A percentile compares a stretch with the other conserved stretches of the same genome.
Evolutionary conservation across 2,888 invertebrate species (phyloP).

Genomic region (Morpho deidamia): DNA sequence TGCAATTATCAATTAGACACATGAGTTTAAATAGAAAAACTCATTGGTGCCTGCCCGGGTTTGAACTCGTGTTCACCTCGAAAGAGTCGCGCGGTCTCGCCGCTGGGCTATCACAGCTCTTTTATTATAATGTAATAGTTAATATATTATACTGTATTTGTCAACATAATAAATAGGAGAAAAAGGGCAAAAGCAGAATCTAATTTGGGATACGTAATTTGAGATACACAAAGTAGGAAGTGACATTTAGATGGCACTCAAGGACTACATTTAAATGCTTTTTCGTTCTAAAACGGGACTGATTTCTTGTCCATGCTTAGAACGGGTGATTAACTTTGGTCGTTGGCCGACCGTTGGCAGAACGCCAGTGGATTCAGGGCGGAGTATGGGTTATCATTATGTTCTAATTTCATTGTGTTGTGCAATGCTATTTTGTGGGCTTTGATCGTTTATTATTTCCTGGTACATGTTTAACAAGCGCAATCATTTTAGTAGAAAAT

Average conservation of each 20-base stretch:
- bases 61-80: too few relatives aligned
- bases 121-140: too few relatives aligned
- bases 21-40: too few relatives aligned
- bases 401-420: conserved; percentile 17
- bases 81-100: too few relatives aligned
- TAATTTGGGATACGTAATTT: too few relatives aligned
- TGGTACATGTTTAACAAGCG: neutral
- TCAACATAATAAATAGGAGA: too few relatives aligned
- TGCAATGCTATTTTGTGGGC: conserved; percentile 6
- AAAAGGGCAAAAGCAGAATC: too few relatives aligned
- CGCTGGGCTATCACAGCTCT: too few relatives aligned
- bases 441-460: conserved; percentile 1
- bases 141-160: too few relatives aligned
- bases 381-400: conserved; percentile 9
- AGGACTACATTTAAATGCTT: conserved; percentile 37
- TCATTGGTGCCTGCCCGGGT: too few relatives aligned
- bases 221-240: conserved; percentile 10
- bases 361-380: conserved; percentile 39
- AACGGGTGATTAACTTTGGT: conserved; percentile 33
- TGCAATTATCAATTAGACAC: too few relatives aligned
- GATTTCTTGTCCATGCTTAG: conserved; percentile 29
- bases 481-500: too few relatives aligned
- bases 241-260: conserved; percentile 33
- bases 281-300: conserved; percentile 57
- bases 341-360: conserved; percentile 60